Conservation (phyloP, 2,797 vertebrate genomes). For the Anomalospiza imberbis region DNA sequence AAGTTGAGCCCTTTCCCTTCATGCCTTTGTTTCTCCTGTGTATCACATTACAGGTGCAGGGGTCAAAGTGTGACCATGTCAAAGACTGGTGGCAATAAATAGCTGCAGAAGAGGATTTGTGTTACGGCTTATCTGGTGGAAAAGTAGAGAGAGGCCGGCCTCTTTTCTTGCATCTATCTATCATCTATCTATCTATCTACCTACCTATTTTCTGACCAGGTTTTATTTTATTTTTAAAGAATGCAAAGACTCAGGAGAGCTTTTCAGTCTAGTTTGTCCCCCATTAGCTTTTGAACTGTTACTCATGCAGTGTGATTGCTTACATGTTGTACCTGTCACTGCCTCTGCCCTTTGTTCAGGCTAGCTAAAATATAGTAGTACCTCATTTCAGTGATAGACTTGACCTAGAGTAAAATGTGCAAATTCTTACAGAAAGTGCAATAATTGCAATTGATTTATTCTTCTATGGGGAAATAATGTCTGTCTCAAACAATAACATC, state of each 20-base stretch:
- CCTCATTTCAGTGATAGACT: slow-evolving; percentile 38
- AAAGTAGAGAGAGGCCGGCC: background rate
- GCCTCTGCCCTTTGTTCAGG: slow-evolving; percentile 33
- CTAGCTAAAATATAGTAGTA: slow-evolving; percentile 5
- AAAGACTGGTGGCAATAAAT: slow-evolving; percentile 36
- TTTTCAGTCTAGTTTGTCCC: slow-evolving; percentile 46
- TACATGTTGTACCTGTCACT: slow-evolving; percentile 49
- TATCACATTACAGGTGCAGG: slow-evolving; percentile 48
- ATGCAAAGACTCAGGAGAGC: background rate
- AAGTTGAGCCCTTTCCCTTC: slow-evolving; percentile 54
- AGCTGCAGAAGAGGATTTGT: slow-evolving; percentile 22
- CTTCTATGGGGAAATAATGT: slow-evolving; percentile 61
- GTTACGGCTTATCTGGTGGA: background rate
- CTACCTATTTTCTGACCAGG: background rate
- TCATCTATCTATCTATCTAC: background rate
- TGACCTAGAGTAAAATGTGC: slow-evolving; percentile 45
- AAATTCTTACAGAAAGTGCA: slow-evolving; percentile 47
- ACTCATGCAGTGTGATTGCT: slow-evolving; percentile 30
- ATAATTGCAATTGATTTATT: slow-evolving; percentile 64
- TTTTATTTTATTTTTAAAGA: background rate
- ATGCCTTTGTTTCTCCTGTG: slow-evolving; percentile 38
- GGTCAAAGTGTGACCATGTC: background rate
- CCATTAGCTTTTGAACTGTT: slow-evolving; percentile 67
- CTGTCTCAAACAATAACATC: slow-evolving; percentile 66
- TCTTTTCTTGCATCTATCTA: background rate